phyloP scores from a whole-genome alignment of 2,113 vertebrate genomes.

The Chaetodon auriga region DNA sequence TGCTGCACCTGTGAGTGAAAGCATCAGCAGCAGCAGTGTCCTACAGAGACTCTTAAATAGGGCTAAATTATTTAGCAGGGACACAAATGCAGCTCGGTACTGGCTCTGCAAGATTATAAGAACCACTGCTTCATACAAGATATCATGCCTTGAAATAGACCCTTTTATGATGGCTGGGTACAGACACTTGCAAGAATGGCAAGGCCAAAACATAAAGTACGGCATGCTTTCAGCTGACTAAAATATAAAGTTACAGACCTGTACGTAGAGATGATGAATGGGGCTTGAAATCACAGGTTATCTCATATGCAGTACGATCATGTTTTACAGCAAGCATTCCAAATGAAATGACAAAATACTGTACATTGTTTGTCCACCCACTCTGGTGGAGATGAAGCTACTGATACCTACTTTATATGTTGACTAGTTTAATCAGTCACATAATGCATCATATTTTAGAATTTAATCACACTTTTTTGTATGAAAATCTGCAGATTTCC shows the following conservation, averaged over 20 bases:
- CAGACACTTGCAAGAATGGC: background rate
- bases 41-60: slow-evolving; percentile 55
- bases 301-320: no score
- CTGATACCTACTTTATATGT: no score
- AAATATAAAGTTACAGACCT: background rate
- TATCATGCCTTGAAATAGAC: slow-evolving; percentile 8
- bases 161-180: background rate
- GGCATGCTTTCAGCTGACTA: background rate
- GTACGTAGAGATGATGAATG: background rate
- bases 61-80: slow-evolving; percentile 73
- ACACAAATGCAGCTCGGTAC: slow-evolving; percentile 45
- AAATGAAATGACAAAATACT: background rate
- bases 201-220: background rate
- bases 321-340: no score
- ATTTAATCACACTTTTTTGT: background rate
- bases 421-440: no score
- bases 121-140: slow-evolving; percentile 24
- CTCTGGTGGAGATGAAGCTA: no score
- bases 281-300: background rate
- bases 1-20: slow-evolving; percentile 19
- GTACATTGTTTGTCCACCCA: background rate
- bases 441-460: no score
- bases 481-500: background rate
- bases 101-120: slow-evolving; percentile 33
- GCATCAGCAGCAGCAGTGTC: slow-evolving; percentile 29